These are phyloP conservation scores for Monarcha castaneiventris DNA, from an alignment of 2,113 vertebrate genomes.

Conservation along the genomic window DNA sequence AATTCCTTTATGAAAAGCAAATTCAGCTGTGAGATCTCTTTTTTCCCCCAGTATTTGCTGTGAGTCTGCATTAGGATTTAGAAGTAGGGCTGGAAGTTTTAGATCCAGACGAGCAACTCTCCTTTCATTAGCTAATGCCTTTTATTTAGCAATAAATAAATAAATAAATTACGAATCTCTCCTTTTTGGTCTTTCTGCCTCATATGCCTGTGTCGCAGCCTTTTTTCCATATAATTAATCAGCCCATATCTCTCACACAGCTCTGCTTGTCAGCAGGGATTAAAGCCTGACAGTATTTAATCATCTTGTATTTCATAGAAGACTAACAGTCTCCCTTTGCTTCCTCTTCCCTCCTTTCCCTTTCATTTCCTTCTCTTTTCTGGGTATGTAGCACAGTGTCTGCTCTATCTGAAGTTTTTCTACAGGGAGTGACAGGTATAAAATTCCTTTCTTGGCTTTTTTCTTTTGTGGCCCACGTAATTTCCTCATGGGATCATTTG, in stretches of 20 bases:
- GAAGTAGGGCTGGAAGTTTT: slow-evolving; percentile 4
- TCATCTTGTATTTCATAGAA: slow-evolving; percentile 51
- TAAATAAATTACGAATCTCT: neutral
- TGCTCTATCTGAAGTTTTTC: slow-evolving; percentile 29
- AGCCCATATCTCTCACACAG: slow-evolving; percentile 33
- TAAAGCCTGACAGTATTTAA: slow-evolving; percentile 60
- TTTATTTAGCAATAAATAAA: slow-evolving; percentile 18
- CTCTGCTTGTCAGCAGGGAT: slow-evolving; percentile 44
- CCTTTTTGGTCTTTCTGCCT: slow-evolving; percentile 33
- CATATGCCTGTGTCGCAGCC: slow-evolving; percentile 26
- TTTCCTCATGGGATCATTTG: slow-evolving; percentile 47
- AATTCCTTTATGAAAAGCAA: neutral
- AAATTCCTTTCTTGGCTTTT: slow-evolving; percentile 36
- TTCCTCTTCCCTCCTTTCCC: slow-evolving; percentile 11
- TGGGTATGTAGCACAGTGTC: neutral
- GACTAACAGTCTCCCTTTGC: slow-evolving; percentile 33
- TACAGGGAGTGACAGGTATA: neutral
- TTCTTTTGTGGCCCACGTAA: slow-evolving; percentile 19
- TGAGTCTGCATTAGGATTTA: neutral
- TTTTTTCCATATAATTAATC: slow-evolving; percentile 57
- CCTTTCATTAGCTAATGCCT: neutral
- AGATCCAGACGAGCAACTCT: neutral
- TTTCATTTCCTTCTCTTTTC: slow-evolving; percentile 24
- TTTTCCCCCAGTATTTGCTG: neutral
- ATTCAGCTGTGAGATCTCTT: neutral